Conservation (phyloP, 2,113 vertebrate genomes). For the Hepsetus odoe region DNA sequence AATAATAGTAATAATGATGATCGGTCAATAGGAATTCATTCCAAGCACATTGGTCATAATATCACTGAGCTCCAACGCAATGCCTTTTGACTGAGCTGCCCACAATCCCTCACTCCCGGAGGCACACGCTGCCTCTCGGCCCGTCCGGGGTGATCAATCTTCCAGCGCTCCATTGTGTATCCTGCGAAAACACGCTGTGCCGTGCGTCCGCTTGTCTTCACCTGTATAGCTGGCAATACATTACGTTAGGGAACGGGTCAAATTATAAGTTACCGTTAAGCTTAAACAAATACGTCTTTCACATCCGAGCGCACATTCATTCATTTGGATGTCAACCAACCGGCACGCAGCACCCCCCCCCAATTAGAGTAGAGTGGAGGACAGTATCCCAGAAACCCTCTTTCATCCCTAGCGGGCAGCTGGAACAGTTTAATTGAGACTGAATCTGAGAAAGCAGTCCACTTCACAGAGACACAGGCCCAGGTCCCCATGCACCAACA, state of each 20-base stretch:
- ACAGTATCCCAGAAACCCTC: conserved; percentile 40
- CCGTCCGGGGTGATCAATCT: conserved; percentile 40
- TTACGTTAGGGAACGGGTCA: conserved; percentile 36
- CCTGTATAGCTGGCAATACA: conserved; percentile 48
- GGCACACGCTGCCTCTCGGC: conserved; percentile 33
- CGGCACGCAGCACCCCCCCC: conserved; percentile 30
- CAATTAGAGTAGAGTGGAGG: conserved; percentile 46
- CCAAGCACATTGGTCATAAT: too few species aligned
- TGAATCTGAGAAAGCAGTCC: conserved; percentile 31
- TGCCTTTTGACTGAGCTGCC: conserved; percentile 7
- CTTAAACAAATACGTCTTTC: background rate
- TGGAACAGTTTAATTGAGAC: conserved; percentile 50
- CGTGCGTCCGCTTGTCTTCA: conserved; percentile 12
- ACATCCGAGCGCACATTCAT: conserved; percentile 2
- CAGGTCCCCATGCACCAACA: conserved; percentile 12
- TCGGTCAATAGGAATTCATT: too few species aligned
- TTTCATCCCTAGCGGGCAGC: conserved; percentile 23
- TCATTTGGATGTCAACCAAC: conserved; percentile 29
- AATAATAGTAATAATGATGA: too few species aligned
- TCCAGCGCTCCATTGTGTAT: conserved; percentile 29
- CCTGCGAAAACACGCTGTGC: conserved; percentile 41
- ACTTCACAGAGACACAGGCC: conserved; percentile 17
- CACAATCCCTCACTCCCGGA: conserved; percentile 30
- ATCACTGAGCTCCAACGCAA: background rate
- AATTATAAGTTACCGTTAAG: background rate